Evolutionary conservation across 1,140 invertebrate species (phyloP), one percentile per base, ranked within the genome.

Genomic region (Ooceraea biroi): DNA sequence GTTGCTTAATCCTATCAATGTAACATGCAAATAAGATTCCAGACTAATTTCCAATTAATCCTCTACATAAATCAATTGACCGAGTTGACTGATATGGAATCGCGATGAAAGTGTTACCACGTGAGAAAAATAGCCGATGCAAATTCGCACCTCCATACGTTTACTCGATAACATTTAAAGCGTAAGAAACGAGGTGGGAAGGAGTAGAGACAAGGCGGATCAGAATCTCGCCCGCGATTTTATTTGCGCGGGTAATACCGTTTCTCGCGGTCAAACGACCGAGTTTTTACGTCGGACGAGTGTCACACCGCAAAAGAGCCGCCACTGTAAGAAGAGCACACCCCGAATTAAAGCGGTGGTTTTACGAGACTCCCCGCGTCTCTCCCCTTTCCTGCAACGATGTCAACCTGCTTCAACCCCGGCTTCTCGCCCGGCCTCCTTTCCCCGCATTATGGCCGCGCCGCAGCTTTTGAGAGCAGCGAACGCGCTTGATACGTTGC

Each of bases 401-500:
- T n/a, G 8, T 68, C 22, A 7, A 8, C 10, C 12, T 10, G 30
- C 11, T 71, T n/a, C 41, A 8, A 11, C 19, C 50, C 48, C 27
- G 25, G 12, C 44, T 10, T 25, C 41, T 74, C 25, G 17, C 22
- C 11, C 19, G 30, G 19, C 22, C n/a, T 55, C 14, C 50, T 17
- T 14, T 36, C 7, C 36, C 7, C 61, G 36, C 76, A 36, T 71
- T 80, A 80, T 80, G 58, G 60, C 50, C 48, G 61, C 27, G 48
- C 71, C 22, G 68, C 50, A 74, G 73, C 52, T 84, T 72, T 83
- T 48, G 69, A 36, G 77, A 71, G 41, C 60, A 55, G 71, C 65
- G 55, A 84, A 84, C 84, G 86, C 85, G 86, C 85, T 91, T 89
- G 88, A 88, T 77, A 71, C 57, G 27, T 50, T 80, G 89, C 89